Conservation (phyloP, 2,888 invertebrate species). For the Meteorus cinctellus region DNA sequence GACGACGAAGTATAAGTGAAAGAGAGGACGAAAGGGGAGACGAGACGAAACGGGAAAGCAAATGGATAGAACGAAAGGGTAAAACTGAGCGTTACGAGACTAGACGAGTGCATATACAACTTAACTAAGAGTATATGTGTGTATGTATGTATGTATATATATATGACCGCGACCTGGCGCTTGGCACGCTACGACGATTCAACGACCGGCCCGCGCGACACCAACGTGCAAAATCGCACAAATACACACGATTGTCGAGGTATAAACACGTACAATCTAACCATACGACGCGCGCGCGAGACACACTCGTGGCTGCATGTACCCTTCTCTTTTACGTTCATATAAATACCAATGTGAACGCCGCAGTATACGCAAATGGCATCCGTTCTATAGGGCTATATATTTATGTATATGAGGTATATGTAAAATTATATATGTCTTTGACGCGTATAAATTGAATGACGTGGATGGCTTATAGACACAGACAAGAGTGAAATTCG, state of each 20-base stretch:
- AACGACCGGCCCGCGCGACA: conserved; percentile 36
- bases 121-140: not conserved
- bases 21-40: conserved; percentile 24
- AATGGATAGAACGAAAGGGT: conserved; percentile 39
- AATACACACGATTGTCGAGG: conserved; percentile 2
- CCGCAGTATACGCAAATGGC: conserved; percentile 41
- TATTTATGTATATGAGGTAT: not conserved
- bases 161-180: conserved; percentile 42
- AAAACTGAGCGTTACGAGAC: conserved; percentile 31
- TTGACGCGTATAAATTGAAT: conserved; percentile 2
- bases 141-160: not conserved
- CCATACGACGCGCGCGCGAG: not conserved
- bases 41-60: conserved; percentile 45
- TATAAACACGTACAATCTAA: conserved; percentile 20
- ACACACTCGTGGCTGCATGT: conserved; percentile 25
- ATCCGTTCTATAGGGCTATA: conserved; percentile 9
- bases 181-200: conserved; percentile 46
- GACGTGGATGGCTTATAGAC: conserved; percentile 29
- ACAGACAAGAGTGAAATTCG: conserved; percentile 7
- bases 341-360: conserved; percentile 44
- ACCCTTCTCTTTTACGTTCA: conserved; percentile 31
- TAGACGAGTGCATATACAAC: conserved; percentile 31
- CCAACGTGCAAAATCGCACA: conserved; percentile 2
- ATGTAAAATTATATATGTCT: not conserved
- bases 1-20: conserved; percentile 31